A percentile compares a stretch with the other conserved stretches of the same genome.
phyloP scores from a whole-genome alignment of 1,140 invertebrate species.

The Zaprionus gabonicus region DNA sequence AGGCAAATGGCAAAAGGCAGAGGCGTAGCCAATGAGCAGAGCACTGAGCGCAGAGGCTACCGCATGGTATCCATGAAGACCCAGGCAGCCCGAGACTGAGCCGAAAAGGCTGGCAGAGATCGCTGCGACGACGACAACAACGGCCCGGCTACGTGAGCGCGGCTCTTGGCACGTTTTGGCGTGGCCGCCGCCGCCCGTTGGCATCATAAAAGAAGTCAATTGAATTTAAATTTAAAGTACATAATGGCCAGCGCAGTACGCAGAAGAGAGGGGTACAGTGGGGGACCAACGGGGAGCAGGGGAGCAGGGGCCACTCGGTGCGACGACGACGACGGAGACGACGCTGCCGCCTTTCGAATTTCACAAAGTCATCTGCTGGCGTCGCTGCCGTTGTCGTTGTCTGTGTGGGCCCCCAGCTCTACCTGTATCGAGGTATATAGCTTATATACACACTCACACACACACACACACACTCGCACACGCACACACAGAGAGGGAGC shows the following conservation, averaged over 20 bases:
- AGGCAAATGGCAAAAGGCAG: conserved; percentile 78
- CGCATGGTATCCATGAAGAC: conserved; percentile 14
- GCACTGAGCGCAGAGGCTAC: conserved; percentile 38
- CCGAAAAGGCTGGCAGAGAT: conserved; percentile 14
- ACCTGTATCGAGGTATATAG: conserved; percentile 12
- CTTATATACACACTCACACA: conserved; percentile 46
- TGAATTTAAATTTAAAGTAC: conserved; percentile 84
- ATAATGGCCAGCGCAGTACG: conserved; percentile 68
- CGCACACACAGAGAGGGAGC: background rate
- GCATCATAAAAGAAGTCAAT: conserved; percentile 83
- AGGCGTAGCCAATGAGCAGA: conserved; percentile 63
- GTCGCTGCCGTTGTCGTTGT: conserved; percentile 51
- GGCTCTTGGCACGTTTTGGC: conserved; percentile 68
- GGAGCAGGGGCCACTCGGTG: conserved; percentile 30
- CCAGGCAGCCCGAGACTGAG: background rate
- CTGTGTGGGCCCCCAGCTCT: conserved; percentile 58
- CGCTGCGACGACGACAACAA: conserved; percentile 15
- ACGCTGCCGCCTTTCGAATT: conserved; percentile 78
- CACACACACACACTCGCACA: conserved; percentile 7
- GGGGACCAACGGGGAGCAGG: no score
- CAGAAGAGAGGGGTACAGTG: background rate
- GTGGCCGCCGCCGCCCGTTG: conserved; percentile 75
- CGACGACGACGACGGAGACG: conserved; percentile 37
- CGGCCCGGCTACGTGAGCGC: conserved; percentile 59
- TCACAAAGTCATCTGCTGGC: conserved; percentile 77